phyloP scores from a whole-genome alignment of 2,888 invertebrate genomes.

The Heliconius aoede region DNA sequence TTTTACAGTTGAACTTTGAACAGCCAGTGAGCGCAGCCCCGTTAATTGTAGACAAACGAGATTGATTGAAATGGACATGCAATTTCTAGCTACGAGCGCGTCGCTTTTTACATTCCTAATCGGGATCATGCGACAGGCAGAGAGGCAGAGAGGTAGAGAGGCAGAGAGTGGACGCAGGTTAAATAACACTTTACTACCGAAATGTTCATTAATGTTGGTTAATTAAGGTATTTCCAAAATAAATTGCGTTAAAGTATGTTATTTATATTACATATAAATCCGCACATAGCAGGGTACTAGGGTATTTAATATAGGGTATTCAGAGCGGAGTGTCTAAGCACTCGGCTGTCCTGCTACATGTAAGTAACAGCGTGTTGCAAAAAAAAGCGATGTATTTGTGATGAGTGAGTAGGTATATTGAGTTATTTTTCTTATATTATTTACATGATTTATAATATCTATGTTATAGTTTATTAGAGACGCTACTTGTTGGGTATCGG shows the following conservation, averaged over 20 bases:
- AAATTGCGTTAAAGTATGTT: not conserved
- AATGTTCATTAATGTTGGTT: not conserved
- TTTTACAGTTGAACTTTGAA: conserved; percentile 64
- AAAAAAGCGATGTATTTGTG: too few species aligned
- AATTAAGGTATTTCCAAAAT: not conserved
- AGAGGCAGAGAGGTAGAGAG: conserved; percentile 50
- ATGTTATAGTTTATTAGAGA: too few species aligned
- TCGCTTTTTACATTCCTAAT: conserved; percentile 52
- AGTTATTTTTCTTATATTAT: too few species aligned
- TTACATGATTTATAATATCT: too few species aligned
- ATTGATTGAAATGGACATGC: conserved; percentile 71
- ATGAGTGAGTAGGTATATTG: too few species aligned
- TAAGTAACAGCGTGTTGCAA: too few species aligned
- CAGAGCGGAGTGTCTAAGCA: too few species aligned
- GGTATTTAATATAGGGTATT: too few species aligned
- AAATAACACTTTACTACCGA: conserved; percentile 18
- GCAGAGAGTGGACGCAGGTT: conserved; percentile 45
- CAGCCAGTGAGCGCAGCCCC: conserved; percentile 53
- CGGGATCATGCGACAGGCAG: conserved; percentile 50
- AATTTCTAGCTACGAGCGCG: conserved; percentile 44
- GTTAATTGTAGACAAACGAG: conserved; percentile 72
- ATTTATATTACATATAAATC: not conserved
- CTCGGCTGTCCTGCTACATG: too few species aligned
- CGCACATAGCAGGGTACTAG: too few species aligned
- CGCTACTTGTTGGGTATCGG: too few species aligned